Base-by-base conservation (phyloP, 2,888 invertebrate species). In the Sarcophaga caerulescens region DNA sequence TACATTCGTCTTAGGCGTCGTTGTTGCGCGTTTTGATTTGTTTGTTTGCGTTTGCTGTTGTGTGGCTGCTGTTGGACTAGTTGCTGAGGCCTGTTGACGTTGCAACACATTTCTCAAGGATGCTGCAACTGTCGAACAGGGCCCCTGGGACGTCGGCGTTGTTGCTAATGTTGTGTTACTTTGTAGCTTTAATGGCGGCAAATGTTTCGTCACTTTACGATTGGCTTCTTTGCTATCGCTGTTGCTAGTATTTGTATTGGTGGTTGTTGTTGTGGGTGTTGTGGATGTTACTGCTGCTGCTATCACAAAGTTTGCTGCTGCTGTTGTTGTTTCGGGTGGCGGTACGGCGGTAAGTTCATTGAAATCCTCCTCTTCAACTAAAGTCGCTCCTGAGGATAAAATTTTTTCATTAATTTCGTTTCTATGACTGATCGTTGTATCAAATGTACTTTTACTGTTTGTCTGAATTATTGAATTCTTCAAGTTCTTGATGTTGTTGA, bases 331-430 rank as follows among this genome's bases (percentile, higher is more conserved):
- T 81, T 84, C 60, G 35, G 83, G 76, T 66, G 86, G 73, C 83
- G 89, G 85, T 60, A 89, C 89, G 69, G 90, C 89, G 73, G 91
- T 89, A 88, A 90, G 88, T 89, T 92, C 90, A 84, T 90, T 92
- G 83, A 92, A 92, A 88, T 92, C 92, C 89, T 92, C 92, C 89
- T 92, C 92, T 85, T 92, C 92, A 85, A 92, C 92, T 88, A 92
- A 89, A 85, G 92, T 92, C 87, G 90, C 92, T 89, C 92, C 92
- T 91, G 92, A 90, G 89, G 91, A 92, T 89, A 89, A 92, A 91
- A 91, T 90, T 90, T 88, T 91, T 62, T 14, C 35, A 86, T 84
- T 86, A 81, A 25, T 86, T 25, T 65, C 69, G 90, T 91, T 92
- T 91, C 91, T 88, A 76, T 85, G 85, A 79, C 85, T 88, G 73